Conservation (phyloP, 2,888 invertebrate genomes). For the Eupithecia abbreviata region DNA sequence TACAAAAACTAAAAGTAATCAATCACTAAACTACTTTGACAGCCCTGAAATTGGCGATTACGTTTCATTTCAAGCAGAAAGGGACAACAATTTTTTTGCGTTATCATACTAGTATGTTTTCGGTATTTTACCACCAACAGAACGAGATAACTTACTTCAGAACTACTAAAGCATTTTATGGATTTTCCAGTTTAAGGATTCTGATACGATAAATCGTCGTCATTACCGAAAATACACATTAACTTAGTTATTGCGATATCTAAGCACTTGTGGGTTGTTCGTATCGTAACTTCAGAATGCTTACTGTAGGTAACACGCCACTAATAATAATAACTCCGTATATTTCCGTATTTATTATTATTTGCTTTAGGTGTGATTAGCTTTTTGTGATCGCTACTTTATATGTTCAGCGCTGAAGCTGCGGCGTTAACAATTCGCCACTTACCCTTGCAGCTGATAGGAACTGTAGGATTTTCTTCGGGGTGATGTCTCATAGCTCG, state of each 20-base stretch:
- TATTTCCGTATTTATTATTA: neutral
- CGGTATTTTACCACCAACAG: neutral
- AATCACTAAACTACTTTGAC: neutral
- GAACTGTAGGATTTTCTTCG: too few species aligned
- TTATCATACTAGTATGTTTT: neutral
- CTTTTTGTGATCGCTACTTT: too few species aligned
- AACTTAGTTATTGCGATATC: conserved; percentile 2
- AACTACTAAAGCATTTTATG: neutral
- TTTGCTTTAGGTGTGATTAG: too few species aligned
- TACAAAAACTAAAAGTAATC: neutral
- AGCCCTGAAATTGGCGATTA: neutral
- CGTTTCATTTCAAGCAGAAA: neutral
- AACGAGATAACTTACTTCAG: neutral
- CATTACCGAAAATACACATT: neutral
- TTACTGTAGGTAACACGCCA: neutral
- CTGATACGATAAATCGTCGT: conserved; percentile 11
- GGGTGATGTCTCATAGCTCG: too few species aligned
- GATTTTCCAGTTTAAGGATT: conserved; percentile 2
- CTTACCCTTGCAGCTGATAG: too few species aligned
- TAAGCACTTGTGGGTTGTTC: conserved; percentile 10
- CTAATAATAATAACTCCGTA: neutral
- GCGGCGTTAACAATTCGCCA: too few species aligned
- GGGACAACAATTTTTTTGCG: too few species aligned
- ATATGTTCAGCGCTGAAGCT: too few species aligned
- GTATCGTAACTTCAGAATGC: conserved; percentile 2